Conservation (phyloP, 2,888 invertebrate species). For the Galerucella nymphaeae region DNA sequence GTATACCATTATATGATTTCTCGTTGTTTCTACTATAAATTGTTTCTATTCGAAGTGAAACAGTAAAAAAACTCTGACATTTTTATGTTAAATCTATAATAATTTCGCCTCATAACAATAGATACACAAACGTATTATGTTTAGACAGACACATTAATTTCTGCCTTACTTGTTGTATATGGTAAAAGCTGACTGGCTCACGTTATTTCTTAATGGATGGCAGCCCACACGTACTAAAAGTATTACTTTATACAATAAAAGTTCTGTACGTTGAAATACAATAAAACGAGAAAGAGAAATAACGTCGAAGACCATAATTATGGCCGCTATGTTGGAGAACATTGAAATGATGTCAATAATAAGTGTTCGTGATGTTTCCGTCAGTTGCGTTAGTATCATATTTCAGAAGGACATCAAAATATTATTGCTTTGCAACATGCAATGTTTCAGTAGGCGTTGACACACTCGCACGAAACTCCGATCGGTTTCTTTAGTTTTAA, state of each 20-base stretch:
- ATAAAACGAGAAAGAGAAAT: conserved; percentile 19
- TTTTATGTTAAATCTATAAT: background rate
- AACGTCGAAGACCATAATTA: conserved; percentile 23
- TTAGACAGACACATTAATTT: background rate
- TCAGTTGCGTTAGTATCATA: conserved; percentile 58
- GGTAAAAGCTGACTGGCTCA: background rate
- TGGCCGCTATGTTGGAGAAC: conserved; percentile 35
- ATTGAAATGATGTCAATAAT: conserved; percentile 45
- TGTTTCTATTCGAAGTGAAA: too few relatives aligned
- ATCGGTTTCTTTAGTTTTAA: conserved; percentile 46
- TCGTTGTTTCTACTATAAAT: too few relatives aligned
- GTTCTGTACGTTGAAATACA: conserved; percentile 10
- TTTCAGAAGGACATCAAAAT: conserved; percentile 63
- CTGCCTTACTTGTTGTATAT: background rate
- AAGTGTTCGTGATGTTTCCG: conserved; percentile 55
- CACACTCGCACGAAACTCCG: conserved; percentile 61
- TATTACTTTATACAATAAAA: conserved; percentile 16
- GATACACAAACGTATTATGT: background rate
- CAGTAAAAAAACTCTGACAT: too few relatives aligned
- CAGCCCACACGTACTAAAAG: conserved; percentile 4
- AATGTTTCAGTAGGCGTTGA: conserved; percentile 63
- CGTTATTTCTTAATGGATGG: conserved; percentile 3
- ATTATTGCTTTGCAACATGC: conserved; percentile 63
- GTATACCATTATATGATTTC: too few relatives aligned
- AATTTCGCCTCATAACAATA: background rate